These are phyloP conservation scores for Acronicta psi DNA, from an alignment of 2,888 invertebrate species.

Conservation along the genomic window DNA sequence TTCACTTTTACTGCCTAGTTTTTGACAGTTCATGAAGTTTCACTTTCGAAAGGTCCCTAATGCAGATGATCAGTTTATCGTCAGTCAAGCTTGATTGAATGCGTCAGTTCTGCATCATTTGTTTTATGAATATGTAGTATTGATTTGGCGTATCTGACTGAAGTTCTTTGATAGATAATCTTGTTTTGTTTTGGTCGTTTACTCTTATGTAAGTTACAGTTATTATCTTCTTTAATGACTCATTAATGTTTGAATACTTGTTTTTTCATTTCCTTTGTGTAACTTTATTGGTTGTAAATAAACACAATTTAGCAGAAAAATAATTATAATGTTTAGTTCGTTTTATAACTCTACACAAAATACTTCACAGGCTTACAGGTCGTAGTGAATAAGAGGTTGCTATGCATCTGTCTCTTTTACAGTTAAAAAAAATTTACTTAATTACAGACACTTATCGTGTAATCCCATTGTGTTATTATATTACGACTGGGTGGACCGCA, in stretches of 20 bases:
- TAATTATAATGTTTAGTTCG: too few relatives aligned
- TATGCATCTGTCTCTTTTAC: neutral
- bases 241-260: neutral
- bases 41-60: conserved; percentile 52
- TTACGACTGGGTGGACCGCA: too few relatives aligned
- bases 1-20: conserved; percentile 55
- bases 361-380: neutral
- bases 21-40: conserved; percentile 53
- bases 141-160: conserved; percentile 25
- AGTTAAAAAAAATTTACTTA: too few relatives aligned
- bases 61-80: conserved; percentile 37
- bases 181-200: neutral
- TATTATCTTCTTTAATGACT: neutral
- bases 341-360: neutral
- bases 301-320: too few relatives aligned
- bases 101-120: conserved; percentile 44
- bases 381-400: neutral
- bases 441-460: too few relatives aligned
- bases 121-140: conserved; percentile 26
- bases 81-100: conserved; percentile 40
- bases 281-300: neutral
- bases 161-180: conserved; percentile 8
- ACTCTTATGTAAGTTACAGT: neutral
- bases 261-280: neutral
- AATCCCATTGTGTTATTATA: too few relatives aligned